A percentile compares a stretch with the other conserved stretches of the same genome.
Conservation (phyloP, 2,797 vertebrate species). For the Protonibea diacanthus region DNA sequence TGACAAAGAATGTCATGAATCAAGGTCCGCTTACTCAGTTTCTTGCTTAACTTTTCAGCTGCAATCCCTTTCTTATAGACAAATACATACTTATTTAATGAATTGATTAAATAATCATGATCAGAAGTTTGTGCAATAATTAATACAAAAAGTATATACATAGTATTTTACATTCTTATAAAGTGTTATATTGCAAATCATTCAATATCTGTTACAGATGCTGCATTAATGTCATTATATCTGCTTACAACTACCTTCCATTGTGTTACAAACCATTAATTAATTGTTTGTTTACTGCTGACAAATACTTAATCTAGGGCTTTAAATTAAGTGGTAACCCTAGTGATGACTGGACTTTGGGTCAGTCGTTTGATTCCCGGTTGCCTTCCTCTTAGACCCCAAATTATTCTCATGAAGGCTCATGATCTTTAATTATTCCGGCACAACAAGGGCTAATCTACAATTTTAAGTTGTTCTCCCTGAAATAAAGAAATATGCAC, state of each 20-base stretch:
- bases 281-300: background rate
- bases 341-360: background rate
- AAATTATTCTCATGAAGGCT: slow-evolving; percentile 42
- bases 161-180: background rate
- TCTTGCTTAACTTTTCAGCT: background rate
- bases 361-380: background rate
- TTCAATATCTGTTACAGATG: background rate
- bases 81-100: background rate
- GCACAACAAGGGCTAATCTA: slow-evolving; percentile 74
- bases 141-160: background rate
- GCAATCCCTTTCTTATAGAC: background rate
- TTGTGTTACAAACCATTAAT: too few species aligned
- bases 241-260: background rate
- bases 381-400: slow-evolving; percentile 26
- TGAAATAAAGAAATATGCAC: slow-evolving; percentile 85
- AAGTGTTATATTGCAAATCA: background rate
- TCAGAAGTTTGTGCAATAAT: too few species aligned
- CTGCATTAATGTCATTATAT: background rate
- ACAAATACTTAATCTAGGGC: background rate
- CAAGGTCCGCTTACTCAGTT: background rate
- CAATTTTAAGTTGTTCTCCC: slow-evolving; percentile 73
- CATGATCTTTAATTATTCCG: slow-evolving; percentile 72
- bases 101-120: background rate
- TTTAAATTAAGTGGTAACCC: background rate
- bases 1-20: background rate